Base-by-base conservation (phyloP, 2,113 vertebrate genomes). In the Dipodomys merriami region DNA sequence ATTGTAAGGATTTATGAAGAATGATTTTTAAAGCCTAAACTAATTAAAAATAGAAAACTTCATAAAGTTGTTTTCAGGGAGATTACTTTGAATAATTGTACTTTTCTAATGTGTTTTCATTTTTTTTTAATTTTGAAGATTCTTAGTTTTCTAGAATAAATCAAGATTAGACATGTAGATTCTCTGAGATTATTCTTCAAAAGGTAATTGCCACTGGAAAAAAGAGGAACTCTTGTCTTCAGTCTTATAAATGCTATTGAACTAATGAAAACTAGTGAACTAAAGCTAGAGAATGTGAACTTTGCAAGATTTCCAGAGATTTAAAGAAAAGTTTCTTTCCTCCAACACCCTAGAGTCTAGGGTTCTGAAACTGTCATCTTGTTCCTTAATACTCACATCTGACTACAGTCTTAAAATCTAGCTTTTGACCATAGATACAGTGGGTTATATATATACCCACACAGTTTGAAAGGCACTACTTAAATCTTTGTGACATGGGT, bases 1-100 rank as follows among this genome's bases (percentile, higher is more conserved):
- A 86, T 74, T 93, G 27, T 65, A 91, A 87, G 53, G 18, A 73
- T 68, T 95, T 72, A 7, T 68, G 23, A 87, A 79, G 39, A 74
- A 88, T 60, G 65, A 67, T 39, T 73, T 71, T 33, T 90, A 89
- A 90, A 90, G 2, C 33, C 33, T 65, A 87, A n/a, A 83, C 2
- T 22, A 49, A 12, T 49, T 12, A 49, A 49, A 49, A 49, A 49
- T 49, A 49, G 49, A 49, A 49, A 49, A 49, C 49, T 49, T 49
- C 49, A 49, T 86, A 81, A 68, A 80, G 64, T 81, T 53, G 74
- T 27, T n/a, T 60, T 72, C 53, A 60, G 64, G 68, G 33, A 65
- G 6, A 27, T 77, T 86, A 82, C 20, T 12, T 12, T 49, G 49
- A 49, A 49, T 65, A n/a, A 23, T 29, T 92, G 4, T 25, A 3